These are phyloP conservation scores for Lochmaea capreae DNA, from an alignment of 2,888 invertebrate genomes.

Conservation along the genomic window DNA sequence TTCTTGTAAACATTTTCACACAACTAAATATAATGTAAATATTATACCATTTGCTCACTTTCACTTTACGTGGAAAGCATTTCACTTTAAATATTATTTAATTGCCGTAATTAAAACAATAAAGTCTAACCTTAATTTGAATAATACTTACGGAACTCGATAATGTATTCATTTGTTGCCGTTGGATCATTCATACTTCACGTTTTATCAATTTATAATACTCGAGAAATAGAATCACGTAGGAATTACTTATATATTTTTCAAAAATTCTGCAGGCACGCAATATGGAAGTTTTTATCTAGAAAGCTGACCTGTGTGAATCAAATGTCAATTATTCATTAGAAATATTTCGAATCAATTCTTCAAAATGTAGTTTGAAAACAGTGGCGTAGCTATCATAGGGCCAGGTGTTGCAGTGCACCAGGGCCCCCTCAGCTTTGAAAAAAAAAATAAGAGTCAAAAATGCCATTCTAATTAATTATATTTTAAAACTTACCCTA, in stretches of 20 bases:
- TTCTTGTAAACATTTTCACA: not conserved
- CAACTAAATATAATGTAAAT: not conserved
- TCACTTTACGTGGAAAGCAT: constrained; percentile 1
- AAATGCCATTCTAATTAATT: too few relatives aligned
- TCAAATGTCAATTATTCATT: too few relatives aligned
- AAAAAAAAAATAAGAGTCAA: too few relatives aligned
- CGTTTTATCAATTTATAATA: not conserved
- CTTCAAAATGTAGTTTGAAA: too few relatives aligned
- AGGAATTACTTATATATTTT: not conserved
- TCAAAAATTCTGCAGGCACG: not conserved
- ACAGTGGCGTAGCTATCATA: too few relatives aligned
- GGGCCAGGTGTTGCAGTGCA: too few relatives aligned
- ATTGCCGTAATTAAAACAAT: not conserved
- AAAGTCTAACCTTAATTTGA: not conserved
- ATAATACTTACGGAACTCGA: not conserved
- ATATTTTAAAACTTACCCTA: too few relatives aligned
- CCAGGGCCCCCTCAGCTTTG: too few relatives aligned
- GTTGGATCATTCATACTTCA: not conserved
- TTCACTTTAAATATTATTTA: constrained; percentile 10
- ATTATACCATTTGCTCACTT: not conserved
- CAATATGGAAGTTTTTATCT: not conserved
- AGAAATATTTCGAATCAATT: too few relatives aligned
- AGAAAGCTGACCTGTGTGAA: too few relatives aligned
- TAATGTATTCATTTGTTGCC: not conserved
- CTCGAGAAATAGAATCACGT: not conserved